Evolutionary conservation across 2,888 invertebrate genomes (phyloP).

Genomic region (Suillia variegata): DNA sequence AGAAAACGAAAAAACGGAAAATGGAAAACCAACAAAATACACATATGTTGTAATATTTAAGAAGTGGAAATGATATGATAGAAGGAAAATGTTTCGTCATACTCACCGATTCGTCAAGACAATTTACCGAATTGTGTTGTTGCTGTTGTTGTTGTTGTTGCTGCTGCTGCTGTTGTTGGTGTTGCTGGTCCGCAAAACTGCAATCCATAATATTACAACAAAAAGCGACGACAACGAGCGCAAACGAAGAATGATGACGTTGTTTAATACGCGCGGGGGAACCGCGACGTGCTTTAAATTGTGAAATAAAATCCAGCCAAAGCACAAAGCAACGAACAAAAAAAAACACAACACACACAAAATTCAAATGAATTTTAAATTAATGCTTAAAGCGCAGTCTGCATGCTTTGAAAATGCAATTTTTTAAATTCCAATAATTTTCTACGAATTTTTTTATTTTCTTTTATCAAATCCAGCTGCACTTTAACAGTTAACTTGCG

Average conservation of each 20-base stretch:
- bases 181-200: slow-evolving; percentile 3
- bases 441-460: too few relatives aligned
- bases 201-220: slow-evolving; percentile 4
- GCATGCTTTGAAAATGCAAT: slow-evolving; percentile 1
- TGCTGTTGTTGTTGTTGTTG: too few relatives aligned
- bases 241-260: neutral
- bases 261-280: too few relatives aligned
- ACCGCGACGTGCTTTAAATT: neutral
- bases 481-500: too few relatives aligned
- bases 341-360: neutral
- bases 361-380: neutral
- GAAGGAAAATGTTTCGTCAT: neutral
- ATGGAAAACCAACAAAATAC: too few relatives aligned
- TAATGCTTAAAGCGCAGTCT: neutral
- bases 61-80: too few relatives aligned
- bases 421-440: too few relatives aligned
- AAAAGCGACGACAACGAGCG: neutral
- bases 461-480: neutral
- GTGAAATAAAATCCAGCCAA: neutral
- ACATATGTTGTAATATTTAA: too few relatives aligned
- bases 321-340: neutral
- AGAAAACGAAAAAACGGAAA: too few relatives aligned
- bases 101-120: slow-evolving; percentile 4
- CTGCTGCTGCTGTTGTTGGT: too few relatives aligned
- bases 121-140: slow-evolving; percentile 2